phyloP scores from a whole-genome alignment of 2,797 vertebrate species.

The Neoniphon sammara region DNA sequence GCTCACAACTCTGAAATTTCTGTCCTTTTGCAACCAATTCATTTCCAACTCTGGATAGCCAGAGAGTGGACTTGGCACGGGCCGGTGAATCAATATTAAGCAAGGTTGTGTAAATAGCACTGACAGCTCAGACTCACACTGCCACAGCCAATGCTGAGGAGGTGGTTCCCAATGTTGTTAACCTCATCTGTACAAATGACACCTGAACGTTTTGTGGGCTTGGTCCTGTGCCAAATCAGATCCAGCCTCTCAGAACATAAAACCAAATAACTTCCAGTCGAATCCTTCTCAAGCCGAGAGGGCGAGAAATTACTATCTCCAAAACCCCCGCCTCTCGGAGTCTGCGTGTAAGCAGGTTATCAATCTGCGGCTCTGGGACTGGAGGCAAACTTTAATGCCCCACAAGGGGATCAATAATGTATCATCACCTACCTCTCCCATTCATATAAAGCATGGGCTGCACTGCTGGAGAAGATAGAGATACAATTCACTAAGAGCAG shows the following conservation, averaged over 20 bases:
- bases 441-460: slow-evolving; percentile 18
- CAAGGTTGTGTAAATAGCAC: slow-evolving; percentile 63
- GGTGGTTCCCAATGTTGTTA: slow-evolving; percentile 45
- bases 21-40: slow-evolving; percentile 34
- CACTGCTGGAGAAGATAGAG: neutral
- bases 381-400: slow-evolving; percentile 23
- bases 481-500: slow-evolving; percentile 28
- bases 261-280: slow-evolving; percentile 29
- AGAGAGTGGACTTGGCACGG: slow-evolving; percentile 63
- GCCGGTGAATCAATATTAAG: slow-evolving; percentile 70
- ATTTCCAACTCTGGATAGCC: slow-evolving; percentile 48
- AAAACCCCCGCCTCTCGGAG: neutral
- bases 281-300: slow-evolving; percentile 16
- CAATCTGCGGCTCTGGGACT: slow-evolving; percentile 36
- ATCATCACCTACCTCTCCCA: slow-evolving; percentile 27
- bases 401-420: slow-evolving; percentile 49
- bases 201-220: slow-evolving; percentile 59
- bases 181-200: slow-evolving; percentile 51
- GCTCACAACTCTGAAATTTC: slow-evolving; percentile 29
- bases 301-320: slow-evolving; percentile 1
- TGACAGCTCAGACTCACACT: slow-evolving; percentile 35
- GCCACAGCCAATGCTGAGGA: slow-evolving; percentile 27
- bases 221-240: slow-evolving; percentile 54
- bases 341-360: slow-evolving; percentile 12
- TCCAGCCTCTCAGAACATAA: slow-evolving; percentile 22